phyloP scores from a whole-genome alignment of 2,113 vertebrate species.

The Sinocyclocheilus anshuiensis region DNA sequence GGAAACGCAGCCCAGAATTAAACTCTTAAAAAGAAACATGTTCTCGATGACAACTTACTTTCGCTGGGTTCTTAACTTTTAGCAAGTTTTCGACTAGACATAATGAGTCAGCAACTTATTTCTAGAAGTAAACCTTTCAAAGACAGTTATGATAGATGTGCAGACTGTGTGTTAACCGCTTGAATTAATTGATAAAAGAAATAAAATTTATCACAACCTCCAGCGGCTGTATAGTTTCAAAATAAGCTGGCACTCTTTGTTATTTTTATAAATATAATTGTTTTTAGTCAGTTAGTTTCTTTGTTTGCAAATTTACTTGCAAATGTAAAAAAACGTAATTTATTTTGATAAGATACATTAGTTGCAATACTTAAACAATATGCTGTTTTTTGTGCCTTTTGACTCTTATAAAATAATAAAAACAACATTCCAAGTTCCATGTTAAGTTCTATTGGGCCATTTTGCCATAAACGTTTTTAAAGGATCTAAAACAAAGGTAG shows the following conservation, averaged over 20 bases:
- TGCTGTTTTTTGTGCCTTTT: not conserved
- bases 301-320: not conserved
- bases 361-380: too few species aligned
- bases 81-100: not conserved
- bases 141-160: not conserved
- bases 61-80: not conserved
- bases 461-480: too few species aligned
- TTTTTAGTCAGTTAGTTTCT: not conserved
- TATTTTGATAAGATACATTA: too few species aligned
- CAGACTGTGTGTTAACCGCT: not conserved
- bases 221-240: not conserved
- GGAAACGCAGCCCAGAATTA: too few species aligned
- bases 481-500: too few species aligned
- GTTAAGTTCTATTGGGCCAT: too few species aligned
- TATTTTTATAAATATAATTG: not conserved
- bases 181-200: conserved; percentile 18
- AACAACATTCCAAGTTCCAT: not conserved
- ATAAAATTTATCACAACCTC: not conserved
- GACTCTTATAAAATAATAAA: not conserved
- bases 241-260: not conserved
- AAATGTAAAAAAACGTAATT: not conserved
- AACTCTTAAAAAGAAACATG: not conserved
- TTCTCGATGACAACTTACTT: not conserved
- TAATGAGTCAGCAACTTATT: not conserved
- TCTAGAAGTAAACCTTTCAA: not conserved